Conservation (phyloP, 1,140 invertebrate genomes). For the Micrasema longulum region DNA sequence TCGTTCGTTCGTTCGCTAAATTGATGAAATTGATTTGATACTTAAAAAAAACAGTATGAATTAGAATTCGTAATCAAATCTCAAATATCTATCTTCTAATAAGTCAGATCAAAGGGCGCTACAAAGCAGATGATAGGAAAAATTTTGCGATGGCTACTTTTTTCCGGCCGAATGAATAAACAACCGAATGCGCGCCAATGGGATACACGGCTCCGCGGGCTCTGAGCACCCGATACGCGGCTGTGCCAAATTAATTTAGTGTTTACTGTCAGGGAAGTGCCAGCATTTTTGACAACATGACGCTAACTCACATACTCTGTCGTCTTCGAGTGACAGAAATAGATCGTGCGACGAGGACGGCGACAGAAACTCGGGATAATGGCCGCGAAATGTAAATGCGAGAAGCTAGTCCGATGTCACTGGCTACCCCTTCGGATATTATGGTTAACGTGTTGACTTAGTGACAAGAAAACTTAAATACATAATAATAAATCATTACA, state of each 20-base stretch:
- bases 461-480: too few relatives aligned
- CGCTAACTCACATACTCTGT: constrained; percentile 52
- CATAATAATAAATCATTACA: too few relatives aligned
- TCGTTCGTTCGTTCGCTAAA: too few relatives aligned
- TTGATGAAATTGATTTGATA: too few relatives aligned
- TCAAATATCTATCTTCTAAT: too few relatives aligned
- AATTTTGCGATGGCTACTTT: constrained; percentile 23
- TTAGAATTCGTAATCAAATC: too few relatives aligned
- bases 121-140: constrained; percentile 18
- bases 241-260: constrained; percentile 55
- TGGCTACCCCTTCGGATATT: background rate
- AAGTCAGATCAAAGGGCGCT: constrained; percentile 14
- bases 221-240: constrained; percentile 36
- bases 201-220: constrained; percentile 35
- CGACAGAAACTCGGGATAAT: constrained; percentile 24
- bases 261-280: constrained; percentile 54
- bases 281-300: constrained; percentile 54
- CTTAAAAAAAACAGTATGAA: too few relatives aligned
- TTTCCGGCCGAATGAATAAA: constrained; percentile 23
- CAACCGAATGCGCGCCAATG: constrained; percentile 24
- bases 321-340: constrained; percentile 42
- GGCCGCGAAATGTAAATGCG: constrained; percentile 36
- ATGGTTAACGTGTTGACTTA: too few relatives aligned
- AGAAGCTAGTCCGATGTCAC: background rate
- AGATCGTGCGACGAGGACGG: constrained; percentile 42